Conservation (phyloP, 2,113 vertebrate species). For the Mirounga angustirostris region DNA sequence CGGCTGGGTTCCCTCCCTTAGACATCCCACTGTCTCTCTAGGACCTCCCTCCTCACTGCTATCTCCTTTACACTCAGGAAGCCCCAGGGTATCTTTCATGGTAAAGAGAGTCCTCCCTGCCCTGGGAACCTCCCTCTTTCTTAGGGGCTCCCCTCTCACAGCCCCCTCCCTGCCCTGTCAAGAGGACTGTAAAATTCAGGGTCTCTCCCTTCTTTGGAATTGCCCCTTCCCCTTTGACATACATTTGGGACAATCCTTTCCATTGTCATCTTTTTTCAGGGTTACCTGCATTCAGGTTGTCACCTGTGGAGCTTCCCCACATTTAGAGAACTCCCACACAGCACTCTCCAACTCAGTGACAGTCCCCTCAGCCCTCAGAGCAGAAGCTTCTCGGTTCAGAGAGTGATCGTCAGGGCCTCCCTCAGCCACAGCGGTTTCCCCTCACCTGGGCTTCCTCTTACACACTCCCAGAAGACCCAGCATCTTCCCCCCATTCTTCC, state of each 20-base stretch:
- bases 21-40: neutral
- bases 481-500: neutral
- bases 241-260: neutral
- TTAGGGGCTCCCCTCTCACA: neutral
- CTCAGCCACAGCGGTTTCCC: neutral
- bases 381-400: neutral
- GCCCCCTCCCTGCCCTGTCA: neutral
- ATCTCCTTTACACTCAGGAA: neutral
- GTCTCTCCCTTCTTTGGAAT: neutral
- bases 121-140: neutral
- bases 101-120: neutral
- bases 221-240: neutral
- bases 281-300: neutral
- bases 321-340: neutral
- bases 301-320: neutral
- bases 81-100: neutral
- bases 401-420: neutral
- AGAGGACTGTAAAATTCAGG: neutral
- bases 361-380: neutral
- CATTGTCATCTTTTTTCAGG: neutral
- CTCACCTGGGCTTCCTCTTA: too few relatives aligned
- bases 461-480: neutral
- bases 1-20: neutral
- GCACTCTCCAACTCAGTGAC: neutral
- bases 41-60: neutral